Conservation (phyloP, 37 sponge, comb jelly and placozoan genomes). For the Oscarella lobularis region DNA sequence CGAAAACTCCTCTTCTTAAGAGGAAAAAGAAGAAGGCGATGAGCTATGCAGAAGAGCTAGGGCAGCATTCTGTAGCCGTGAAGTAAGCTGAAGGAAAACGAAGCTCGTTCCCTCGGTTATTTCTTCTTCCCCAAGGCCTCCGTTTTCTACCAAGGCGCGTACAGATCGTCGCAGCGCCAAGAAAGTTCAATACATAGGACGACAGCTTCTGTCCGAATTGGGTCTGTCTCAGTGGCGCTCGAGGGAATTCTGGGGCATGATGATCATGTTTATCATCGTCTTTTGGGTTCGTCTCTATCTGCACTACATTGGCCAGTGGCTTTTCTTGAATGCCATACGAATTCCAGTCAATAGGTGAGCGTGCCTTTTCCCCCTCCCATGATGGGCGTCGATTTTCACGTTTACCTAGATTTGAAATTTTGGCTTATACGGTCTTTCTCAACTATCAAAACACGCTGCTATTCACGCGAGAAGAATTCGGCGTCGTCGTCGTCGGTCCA, state of each 20-base stretch:
- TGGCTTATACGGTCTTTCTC: conserved; percentile 1
- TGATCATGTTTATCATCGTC: not conserved
- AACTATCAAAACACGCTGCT: conserved; percentile 5
- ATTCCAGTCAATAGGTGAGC: not conserved
- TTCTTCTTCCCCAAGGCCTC: not conserved
- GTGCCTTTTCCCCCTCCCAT: too few relatives aligned
- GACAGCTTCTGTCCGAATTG: conserved; percentile 8
- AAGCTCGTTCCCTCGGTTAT: too few relatives aligned
- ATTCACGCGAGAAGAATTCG: conserved; percentile 3
- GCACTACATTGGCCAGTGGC: conserved; percentile 7
- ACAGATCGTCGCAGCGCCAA: not conserved
- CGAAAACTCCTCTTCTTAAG: conserved; percentile 3
- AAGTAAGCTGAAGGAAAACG: too few relatives aligned
- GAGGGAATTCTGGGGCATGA: conserved; percentile 7
- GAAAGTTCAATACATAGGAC: conserved; percentile 2
- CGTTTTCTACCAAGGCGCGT: not conserved
- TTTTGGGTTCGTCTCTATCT: not conserved
- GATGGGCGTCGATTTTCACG: too few relatives aligned
- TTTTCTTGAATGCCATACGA: not conserved
- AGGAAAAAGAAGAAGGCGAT: not conserved
- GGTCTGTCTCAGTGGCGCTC: conserved; percentile 11
- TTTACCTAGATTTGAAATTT: conserved; percentile 5
- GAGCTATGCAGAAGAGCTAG: conserved; percentile 4
- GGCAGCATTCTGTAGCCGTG: not conserved
- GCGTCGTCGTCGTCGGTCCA: conserved; percentile 1